A percentile compares a stretch with the other conserved stretches of the same genome.
These are phyloP conservation scores for Nanorana parkeri DNA, from an alignment of 2,113 vertebrate genomes.

Conservation along the genomic window DNA sequence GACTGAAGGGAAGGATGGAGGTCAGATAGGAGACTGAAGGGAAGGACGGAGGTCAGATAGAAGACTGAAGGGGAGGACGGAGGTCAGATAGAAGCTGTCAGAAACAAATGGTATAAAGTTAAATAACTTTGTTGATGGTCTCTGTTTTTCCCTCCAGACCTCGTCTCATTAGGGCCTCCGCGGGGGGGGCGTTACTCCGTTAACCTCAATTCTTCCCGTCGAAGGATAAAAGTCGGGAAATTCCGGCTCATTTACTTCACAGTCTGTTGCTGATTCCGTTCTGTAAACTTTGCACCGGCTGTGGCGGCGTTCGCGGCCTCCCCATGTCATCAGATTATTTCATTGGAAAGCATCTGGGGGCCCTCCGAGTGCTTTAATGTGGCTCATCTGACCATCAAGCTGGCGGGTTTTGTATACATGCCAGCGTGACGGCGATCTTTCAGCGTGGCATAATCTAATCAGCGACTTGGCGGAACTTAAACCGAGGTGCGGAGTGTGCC, in stretches of 20 bases:
- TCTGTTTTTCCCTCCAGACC: no score
- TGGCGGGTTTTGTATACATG: conserved; percentile 7
- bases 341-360: conserved; percentile 1
- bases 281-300: not conserved
- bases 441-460: conserved; percentile 34
- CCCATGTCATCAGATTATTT: conserved; percentile 20
- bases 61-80: no score
- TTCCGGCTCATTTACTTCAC: not conserved
- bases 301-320: not conserved
- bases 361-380: not conserved
- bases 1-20: no score
- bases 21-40: no score
- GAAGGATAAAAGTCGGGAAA: not conserved
- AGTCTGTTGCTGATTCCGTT: not conserved
- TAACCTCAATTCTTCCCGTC: no score
- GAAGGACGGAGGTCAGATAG: no score
- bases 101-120: no score
- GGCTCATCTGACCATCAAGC: conserved; percentile 25
- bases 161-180: no score
- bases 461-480: conserved; percentile 12
- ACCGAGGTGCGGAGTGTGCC: conserved; percentile 8
- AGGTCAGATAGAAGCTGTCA: no score
- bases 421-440: conserved; percentile 15
- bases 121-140: no score
- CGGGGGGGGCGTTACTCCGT: no score